A percentile compares a stretch with the other conserved stretches of the same genome.
These are phyloP conservation scores for Netelia inedita DNA, from an alignment of 2,888 invertebrate genomes.

Conservation along the genomic window DNA sequence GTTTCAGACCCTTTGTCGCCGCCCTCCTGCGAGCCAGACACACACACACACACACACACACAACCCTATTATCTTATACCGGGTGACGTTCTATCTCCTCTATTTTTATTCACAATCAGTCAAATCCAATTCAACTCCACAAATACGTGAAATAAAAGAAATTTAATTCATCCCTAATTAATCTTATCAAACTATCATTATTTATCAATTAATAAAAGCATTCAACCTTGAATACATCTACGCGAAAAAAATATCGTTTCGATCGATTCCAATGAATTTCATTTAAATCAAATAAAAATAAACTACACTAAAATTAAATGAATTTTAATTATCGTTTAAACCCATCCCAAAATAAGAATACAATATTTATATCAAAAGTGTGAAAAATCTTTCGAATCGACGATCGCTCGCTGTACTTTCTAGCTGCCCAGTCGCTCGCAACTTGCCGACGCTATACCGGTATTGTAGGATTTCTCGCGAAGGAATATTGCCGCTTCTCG, in stretches of 20 bases:
- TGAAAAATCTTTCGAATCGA: slow-evolving; percentile 34
- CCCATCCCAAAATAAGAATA: too few species aligned
- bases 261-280: too few species aligned
- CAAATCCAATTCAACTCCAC: slow-evolving; percentile 14
- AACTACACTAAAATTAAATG: too few species aligned
- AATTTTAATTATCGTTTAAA: too few species aligned
- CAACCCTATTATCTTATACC: slow-evolving; percentile 50
- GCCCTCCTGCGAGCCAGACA: slow-evolving; percentile 39
- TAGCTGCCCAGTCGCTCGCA: not conserved
- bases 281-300: too few species aligned
- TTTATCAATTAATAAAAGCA: too few species aligned
- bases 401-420: slow-evolving; percentile 10
- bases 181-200: too few species aligned
- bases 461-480: slow-evolving; percentile 37
- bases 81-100: slow-evolving; percentile 27
- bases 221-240: too few species aligned
- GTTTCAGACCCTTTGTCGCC: slow-evolving; percentile 70
- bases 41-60: slow-evolving; percentile 24
- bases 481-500: slow-evolving; percentile 21
- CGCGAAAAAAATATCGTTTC: too few species aligned
- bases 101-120: not conserved
- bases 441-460: slow-evolving; percentile 51
- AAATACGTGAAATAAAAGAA: not conserved
- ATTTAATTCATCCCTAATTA: not conserved
- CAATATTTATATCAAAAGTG: too few species aligned